These are phyloP conservation scores for Frankliniella fusca DNA, from an alignment of 2,888 invertebrate species.

Conservation along the genomic window DNA sequence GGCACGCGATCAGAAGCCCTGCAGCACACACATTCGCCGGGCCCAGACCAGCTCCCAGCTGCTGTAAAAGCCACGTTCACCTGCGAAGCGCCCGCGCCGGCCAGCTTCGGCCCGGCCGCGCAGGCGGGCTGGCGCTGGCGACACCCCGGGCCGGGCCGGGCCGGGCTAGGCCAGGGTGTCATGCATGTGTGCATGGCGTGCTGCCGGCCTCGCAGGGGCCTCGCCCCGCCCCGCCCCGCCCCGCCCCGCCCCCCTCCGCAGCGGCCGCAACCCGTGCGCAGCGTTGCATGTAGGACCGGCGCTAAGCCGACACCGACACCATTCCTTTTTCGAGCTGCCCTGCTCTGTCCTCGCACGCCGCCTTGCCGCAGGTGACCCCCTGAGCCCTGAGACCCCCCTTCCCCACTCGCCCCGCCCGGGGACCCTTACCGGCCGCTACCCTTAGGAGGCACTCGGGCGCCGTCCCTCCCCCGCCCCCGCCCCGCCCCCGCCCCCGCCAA, in stretches of 20 bases:
- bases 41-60: too few species aligned
- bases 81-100: too few species aligned
- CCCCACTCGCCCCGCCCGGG: too few species aligned
- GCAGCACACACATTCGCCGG: not conserved
- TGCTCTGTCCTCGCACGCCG: not conserved
- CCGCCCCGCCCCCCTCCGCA: not conserved
- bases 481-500: not conserved
- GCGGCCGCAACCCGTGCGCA: not conserved
- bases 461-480: not conserved
- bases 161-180: too few species aligned
- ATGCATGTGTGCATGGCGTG: too few species aligned
- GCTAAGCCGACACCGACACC: slow-evolving; percentile 20
- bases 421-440: too few species aligned
- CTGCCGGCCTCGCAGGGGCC: not conserved
- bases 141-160: not conserved
- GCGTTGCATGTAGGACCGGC: not conserved
- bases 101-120: not conserved
- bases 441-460: too few species aligned
- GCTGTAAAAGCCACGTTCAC: too few species aligned
- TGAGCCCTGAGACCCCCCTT: too few species aligned
- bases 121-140: not conserved
- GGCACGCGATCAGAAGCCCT: slow-evolving; percentile 6
- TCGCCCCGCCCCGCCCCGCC: too few species aligned
- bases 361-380: not conserved
- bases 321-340: not conserved